Base-by-base conservation (phyloP, 1,140 invertebrate genomes). In the Aplysia californica region DNA sequence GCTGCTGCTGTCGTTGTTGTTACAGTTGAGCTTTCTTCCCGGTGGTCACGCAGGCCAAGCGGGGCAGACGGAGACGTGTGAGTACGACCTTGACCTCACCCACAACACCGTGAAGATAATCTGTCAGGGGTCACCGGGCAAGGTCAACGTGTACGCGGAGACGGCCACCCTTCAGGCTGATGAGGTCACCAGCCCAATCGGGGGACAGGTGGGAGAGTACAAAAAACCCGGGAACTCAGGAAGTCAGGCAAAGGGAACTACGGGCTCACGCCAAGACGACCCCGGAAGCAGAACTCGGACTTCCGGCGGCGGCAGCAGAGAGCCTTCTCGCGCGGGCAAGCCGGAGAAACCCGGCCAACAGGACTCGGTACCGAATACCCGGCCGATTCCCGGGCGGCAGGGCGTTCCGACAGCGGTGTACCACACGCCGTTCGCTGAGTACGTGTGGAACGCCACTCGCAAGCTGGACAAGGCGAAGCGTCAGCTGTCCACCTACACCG, bases 21-120 rank as follows among this genome's bases (percentile, higher is more conserved):
- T n/a, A n/a, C n/a, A n/a, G n/a, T n/a, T n/a, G n/a, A n/a, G n/a
- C n/a, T n/a, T n/a, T n/a, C 44, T 50, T 10, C 44, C 44, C 10
- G 44, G 10, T n/a, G 44, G 10, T 10, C 44, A 44, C 20, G 29
- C 23, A 29, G 21, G 20, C 26, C 21, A 2, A 10, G 10, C 5
- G 4, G 38, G 35, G 2, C 35, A 20, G 10, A 4, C 18, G 3
- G 36, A 73, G 6, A 21, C 55, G 1, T 73, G 70, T 29, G 58
- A 59, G 39, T 75, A 65, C 41, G 72, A 75, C 15, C 39, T 75
- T 6, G 72, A 65, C 38, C 29, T 75, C 15, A 31, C 20, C 10
- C 64, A 31, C 5, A 75, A 55, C 41, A 66, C 61, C 1, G 39
- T 75, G 15, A 75, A 75, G 31, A 66, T 75, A 35, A 65, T 26